Evolutionary conservation across 1,140 invertebrate genomes (phyloP).

Genomic region (Nilaparvata lugens): DNA sequence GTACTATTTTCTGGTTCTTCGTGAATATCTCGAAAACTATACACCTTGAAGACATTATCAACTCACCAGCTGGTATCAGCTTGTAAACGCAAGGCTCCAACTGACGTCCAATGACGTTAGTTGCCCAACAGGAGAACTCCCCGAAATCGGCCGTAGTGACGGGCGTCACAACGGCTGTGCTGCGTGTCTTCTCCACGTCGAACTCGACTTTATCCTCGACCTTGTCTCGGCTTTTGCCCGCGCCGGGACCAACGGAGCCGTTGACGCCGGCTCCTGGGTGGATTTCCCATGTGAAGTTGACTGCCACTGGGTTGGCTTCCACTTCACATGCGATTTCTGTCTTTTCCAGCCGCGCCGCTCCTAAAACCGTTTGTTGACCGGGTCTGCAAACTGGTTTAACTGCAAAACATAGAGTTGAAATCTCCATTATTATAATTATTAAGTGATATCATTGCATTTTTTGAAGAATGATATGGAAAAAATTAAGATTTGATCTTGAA

Average conservation of each 20-base stretch:
- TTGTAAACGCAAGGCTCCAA: conserved; percentile 56
- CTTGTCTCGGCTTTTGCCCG: not conserved
- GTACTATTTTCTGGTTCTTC: too few relatives aligned
- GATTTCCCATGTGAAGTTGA: conserved; percentile 68
- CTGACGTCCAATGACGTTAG: conserved; percentile 53
- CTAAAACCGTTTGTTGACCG: conserved; percentile 55
- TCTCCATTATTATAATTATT: too few relatives aligned
- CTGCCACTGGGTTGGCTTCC: conserved; percentile 66
- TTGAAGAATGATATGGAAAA: too few relatives aligned
- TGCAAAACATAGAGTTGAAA: conserved; percentile 37
- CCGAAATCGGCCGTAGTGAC: conserved; percentile 60
- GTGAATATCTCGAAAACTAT: too few relatives aligned
- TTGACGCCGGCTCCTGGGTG: conserved; percentile 39
- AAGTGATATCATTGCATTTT: too few relatives aligned
- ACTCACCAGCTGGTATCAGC: conserved; percentile 56
- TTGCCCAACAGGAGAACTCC: conserved; percentile 55
- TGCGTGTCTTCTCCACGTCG: conserved; percentile 42
- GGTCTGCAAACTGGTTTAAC: conserved; percentile 60
- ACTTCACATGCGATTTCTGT: conserved; percentile 69
- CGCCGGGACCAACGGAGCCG: conserved; percentile 3
- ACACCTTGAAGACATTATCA: too few relatives aligned
- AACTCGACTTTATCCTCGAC: not conserved
- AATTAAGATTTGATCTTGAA: too few relatives aligned
- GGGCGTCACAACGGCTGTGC: conserved; percentile 54
- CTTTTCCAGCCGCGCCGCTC: conserved; percentile 67